Conservation (phyloP, 53 echinoderm and acorn worm genomes). For the Temnopleurus reevesii region DNA sequence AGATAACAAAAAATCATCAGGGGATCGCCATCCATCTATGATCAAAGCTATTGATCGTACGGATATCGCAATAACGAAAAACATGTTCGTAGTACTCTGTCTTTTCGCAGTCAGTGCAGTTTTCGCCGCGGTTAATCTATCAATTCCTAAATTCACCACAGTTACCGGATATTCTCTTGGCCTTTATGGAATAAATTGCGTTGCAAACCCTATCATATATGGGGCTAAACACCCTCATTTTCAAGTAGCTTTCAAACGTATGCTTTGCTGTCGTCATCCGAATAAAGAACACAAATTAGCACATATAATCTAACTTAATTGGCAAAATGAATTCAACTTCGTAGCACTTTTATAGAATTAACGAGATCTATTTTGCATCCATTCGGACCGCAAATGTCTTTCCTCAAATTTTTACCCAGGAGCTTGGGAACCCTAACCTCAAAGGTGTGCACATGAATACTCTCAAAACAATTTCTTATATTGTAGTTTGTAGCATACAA, state of each 20-base stretch:
- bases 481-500: too few species aligned
- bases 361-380: too few species aligned
- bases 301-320: too few species aligned
- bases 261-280: not conserved
- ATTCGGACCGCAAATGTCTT: too few species aligned
- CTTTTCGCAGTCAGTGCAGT: not conserved
- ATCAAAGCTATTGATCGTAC: not conserved
- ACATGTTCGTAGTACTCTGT: not conserved
- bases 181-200: not conserved
- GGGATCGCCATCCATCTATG: not conserved
- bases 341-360: too few species aligned
- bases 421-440: too few species aligned
- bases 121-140: not conserved
- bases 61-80: conserved; percentile 18
- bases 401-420: too few species aligned
- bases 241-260: not conserved
- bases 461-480: too few species aligned
- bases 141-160: not conserved
- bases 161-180: not conserved
- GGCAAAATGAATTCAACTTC: too few species aligned
- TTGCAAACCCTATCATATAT: conserved; percentile 8
- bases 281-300: too few species aligned
- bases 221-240: not conserved
- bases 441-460: too few species aligned
- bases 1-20: not conserved